Evolutionary conservation across 1,140 invertebrate genomes (phyloP), one percentile per base, ranked within the genome.

Genomic region (Pygmarrhopalites habei): DNA sequence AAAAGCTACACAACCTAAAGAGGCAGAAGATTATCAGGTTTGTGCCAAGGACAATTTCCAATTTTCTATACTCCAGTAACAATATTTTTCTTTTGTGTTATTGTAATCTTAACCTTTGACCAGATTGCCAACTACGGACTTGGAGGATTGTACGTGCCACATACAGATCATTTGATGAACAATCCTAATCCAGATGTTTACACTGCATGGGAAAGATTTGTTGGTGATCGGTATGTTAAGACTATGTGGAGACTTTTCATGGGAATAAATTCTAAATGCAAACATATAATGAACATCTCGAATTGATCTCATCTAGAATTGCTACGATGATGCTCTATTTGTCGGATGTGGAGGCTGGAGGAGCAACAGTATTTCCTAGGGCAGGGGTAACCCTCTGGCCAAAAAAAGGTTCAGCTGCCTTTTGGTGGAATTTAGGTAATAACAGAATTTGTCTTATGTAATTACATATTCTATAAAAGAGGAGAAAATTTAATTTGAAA

Each of bases 101-200:
- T 39, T 39, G 35, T 10, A 39, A 17, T 39, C 46, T 49, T 49
- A 5, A 19, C 23, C 12, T 49, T 10, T 49, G 60, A 68, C 53
- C 65, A 78, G 73, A 75, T 80, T 64, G 79, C 78, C 10, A 84
- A 85, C 67, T 84, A 85, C 74, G 83, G 84, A 15, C 77, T 85
- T 60, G 83, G 83, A 32, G 84, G 84, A 12, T 79, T 83, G 67
- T 85, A 86, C 73, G 80, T 81, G 51, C 81, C 83, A 7, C 84
- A 86, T 72, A 82, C 79, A 72, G 84, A 86, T 73, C 82, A 76
- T 59, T 65, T 75, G 47, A 73, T 74, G 69, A 71, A 67, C 28
- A 74, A 76, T 60, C 74, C 75, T 60, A 68, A 72, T 12, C 75
- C 75, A 68, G 73, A 73, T 52, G 49, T 66, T 60, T 62, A 69